A percentile compares a stretch with the other conserved stretches of the same genome.
Conservation (phyloP, 2,797 vertebrate species). For the Intellagama lesueurii region DNA sequence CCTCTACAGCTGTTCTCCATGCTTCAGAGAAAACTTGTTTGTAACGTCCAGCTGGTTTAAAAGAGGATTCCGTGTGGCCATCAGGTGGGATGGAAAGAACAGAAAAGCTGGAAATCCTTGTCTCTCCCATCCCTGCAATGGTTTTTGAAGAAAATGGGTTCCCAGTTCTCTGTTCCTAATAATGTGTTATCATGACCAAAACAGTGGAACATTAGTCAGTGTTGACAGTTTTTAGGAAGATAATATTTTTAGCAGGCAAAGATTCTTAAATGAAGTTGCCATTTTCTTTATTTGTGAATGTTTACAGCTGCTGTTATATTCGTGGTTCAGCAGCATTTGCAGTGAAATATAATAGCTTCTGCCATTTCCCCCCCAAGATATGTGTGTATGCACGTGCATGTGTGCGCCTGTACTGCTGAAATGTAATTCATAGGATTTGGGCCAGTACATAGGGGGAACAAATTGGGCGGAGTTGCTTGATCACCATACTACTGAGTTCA, state of each 20-base stretch:
- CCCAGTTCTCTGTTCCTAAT: not conserved
- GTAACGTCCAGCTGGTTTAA: not conserved
- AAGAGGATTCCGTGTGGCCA: not conserved
- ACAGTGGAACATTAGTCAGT: not conserved
- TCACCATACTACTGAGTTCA: not conserved
- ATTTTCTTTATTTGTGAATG: not conserved
- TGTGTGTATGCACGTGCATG: not conserved
- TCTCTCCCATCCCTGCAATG: not conserved
- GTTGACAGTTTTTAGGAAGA: not conserved
- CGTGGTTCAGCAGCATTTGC: not conserved
- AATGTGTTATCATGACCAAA: not conserved
- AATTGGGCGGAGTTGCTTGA: not conserved
- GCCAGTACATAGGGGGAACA: not conserved
- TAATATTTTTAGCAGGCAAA: not conserved
- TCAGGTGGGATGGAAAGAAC: not conserved
- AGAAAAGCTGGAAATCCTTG: not conserved
- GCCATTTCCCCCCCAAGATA: not conserved
- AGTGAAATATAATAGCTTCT: not conserved
- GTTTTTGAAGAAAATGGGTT: not conserved
- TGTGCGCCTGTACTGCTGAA: too few relatives aligned
- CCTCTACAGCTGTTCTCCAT: too few relatives aligned
- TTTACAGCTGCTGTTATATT: not conserved
- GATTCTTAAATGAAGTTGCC: not conserved
- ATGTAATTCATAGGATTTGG: not conserved
- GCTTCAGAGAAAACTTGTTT: not conserved